phyloP scores from a whole-genome alignment of 2,113 vertebrate genomes.

The Nyctereutes procyonoides region DNA sequence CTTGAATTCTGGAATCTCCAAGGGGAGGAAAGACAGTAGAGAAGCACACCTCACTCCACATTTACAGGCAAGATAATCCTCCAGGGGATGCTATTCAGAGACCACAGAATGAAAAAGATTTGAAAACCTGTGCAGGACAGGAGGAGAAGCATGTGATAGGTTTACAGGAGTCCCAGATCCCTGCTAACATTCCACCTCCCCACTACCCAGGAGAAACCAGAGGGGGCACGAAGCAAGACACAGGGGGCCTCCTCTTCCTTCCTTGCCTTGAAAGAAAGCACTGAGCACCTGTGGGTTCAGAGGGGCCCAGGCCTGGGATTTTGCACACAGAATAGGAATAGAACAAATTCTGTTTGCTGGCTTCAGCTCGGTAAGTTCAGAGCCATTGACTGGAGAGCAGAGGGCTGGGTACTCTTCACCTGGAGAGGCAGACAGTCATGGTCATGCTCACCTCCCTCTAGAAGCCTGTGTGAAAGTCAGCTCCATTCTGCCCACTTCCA shows the following conservation, averaged over 20 bases:
- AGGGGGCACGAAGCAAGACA: rapidly evolving
- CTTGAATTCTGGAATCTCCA: background rate
- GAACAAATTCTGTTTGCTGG: background rate
- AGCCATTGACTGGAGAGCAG: background rate
- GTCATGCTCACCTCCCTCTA: background rate
- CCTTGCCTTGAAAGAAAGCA: background rate
- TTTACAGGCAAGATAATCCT: background rate
- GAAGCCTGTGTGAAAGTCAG: background rate
- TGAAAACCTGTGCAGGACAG: background rate
- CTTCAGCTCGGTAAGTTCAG: background rate
- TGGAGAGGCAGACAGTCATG: background rate
- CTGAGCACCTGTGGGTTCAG: background rate
- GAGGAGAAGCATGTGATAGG: background rate
- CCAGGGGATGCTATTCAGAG: background rate
- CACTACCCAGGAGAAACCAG: background rate
- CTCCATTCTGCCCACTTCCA: background rate
- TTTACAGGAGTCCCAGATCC: background rate
- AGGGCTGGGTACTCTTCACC: background rate
- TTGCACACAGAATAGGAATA: background rate
- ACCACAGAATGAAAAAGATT: background rate
- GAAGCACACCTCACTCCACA: background rate
- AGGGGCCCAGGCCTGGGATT: background rate
- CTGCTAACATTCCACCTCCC: background rate
- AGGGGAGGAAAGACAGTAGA: background rate
- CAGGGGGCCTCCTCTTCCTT: background rate